These are phyloP conservation scores for Cichlasoma orientale DNA, from an alignment of 2,797 vertebrate species.

Conservation along the genomic window DNA sequence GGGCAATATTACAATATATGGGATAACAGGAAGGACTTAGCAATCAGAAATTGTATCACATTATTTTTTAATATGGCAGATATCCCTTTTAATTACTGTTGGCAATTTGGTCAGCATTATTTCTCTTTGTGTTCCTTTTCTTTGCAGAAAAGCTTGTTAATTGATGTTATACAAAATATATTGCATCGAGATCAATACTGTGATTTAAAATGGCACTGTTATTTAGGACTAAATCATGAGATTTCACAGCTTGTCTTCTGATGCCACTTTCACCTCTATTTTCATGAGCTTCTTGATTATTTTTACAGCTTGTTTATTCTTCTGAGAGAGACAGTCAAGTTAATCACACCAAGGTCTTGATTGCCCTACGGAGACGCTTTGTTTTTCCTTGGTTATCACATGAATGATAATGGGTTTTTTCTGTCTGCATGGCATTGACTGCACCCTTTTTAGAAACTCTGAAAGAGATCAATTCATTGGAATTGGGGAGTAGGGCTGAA, in stretches of 20 bases:
- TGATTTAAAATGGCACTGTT: not conserved
- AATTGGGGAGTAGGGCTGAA: conserved; percentile 14
- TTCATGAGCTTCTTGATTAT: not conserved
- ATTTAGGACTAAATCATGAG: not conserved
- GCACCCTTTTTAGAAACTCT: not conserved
- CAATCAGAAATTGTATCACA: not conserved
- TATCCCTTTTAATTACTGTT: not conserved
- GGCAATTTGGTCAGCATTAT: not conserved
- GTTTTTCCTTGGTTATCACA: conserved; percentile 8
- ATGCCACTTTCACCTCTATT: not conserved
- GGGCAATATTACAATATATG: not conserved
- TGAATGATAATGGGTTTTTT: not conserved
- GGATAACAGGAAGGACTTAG: not conserved
- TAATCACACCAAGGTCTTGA: not conserved
- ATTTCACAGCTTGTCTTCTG: not conserved
- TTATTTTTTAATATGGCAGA: not conserved
- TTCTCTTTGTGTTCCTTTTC: not conserved
- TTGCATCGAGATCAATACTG: not conserved
- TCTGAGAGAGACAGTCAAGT: not conserved
- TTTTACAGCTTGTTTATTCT: not conserved
- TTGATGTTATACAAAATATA: not conserved
- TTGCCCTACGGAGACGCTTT: not conserved
- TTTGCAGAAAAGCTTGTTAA: not conserved
- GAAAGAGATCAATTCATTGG: conserved; percentile 36
- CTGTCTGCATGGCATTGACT: not conserved